These are phyloP conservation scores for Zapus hudsonius DNA, from an alignment of 2,113 vertebrate genomes.

Conservation along the genomic window DNA sequence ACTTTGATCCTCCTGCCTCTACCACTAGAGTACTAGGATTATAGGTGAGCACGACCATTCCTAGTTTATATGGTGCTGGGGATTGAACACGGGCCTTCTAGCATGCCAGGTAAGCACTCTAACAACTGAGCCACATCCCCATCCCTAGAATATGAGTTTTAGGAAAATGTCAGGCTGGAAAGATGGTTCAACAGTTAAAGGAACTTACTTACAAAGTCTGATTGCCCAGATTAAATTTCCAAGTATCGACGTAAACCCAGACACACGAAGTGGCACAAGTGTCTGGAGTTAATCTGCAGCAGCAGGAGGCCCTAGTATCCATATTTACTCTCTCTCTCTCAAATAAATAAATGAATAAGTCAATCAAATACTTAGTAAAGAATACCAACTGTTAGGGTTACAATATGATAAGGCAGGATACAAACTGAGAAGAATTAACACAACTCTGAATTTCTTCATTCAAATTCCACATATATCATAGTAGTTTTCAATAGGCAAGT, in stretches of 20 bases:
- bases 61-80: neutral
- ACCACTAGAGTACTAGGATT: neutral
- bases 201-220: too few relatives aligned
- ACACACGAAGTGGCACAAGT: too few relatives aligned
- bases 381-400: neutral
- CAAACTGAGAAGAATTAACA: constrained; percentile 23
- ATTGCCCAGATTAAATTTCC: too few relatives aligned
- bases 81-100: neutral
- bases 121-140: neutral
- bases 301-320: too few relatives aligned
- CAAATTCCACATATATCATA: neutral
- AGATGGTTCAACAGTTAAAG: too few relatives aligned
- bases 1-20: neutral
- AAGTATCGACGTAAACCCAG: too few relatives aligned
- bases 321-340: too few relatives aligned
- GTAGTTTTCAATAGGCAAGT: constrained; percentile 31
- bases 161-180: too few relatives aligned
- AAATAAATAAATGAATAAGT: neutral
- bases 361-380: constrained; percentile 6
- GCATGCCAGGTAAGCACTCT: neutral
- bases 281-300: too few relatives aligned
- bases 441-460: constrained; percentile 35
- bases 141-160: neutral
- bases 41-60: neutral
- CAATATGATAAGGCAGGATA: neutral